Evolutionary conservation across 2,888 invertebrate species (phyloP).

Genomic region (Orthosia gothica): DNA sequence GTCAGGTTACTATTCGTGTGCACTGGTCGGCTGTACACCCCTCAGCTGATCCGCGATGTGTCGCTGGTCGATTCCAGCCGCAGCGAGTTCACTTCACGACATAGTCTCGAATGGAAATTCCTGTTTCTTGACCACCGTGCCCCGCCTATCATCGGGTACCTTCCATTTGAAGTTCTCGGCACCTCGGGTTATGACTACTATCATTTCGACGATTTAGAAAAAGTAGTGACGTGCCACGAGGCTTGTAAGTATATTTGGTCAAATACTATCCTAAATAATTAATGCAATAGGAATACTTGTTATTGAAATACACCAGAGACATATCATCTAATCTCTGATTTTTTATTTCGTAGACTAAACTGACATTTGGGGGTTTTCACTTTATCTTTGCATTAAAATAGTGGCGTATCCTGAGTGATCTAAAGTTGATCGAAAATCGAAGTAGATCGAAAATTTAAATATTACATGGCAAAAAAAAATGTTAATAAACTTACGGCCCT

Average conservation of each 20-base stretch:
- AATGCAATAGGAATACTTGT: constrained; percentile 8
- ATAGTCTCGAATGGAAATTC: constrained; percentile 99
- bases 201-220: constrained; percentile 98
- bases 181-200: constrained; percentile 99
- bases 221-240: constrained; percentile 96
- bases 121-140: constrained; percentile 98
- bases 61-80: constrained; percentile 95
- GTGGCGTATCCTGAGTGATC: no score
- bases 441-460: no score
- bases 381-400: no score
- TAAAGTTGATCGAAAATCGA: no score
- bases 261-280: constrained; percentile 18
- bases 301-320: neutral
- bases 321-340: neutral
- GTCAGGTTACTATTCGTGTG: constrained; percentile 94
- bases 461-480: no score
- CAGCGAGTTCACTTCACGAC: constrained; percentile 97
- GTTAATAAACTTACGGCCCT: no score
- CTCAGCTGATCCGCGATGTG: constrained; percentile 96
- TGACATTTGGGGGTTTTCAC: no score
- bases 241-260: constrained; percentile 92
- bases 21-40: constrained; percentile 95
- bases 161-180: constrained; percentile 98
- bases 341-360: no score
- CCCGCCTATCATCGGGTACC: constrained; percentile 97